These are phyloP conservation scores for Gila orcuttii DNA, from an alignment of 2,113 vertebrate genomes.

Conservation along the genomic window DNA sequence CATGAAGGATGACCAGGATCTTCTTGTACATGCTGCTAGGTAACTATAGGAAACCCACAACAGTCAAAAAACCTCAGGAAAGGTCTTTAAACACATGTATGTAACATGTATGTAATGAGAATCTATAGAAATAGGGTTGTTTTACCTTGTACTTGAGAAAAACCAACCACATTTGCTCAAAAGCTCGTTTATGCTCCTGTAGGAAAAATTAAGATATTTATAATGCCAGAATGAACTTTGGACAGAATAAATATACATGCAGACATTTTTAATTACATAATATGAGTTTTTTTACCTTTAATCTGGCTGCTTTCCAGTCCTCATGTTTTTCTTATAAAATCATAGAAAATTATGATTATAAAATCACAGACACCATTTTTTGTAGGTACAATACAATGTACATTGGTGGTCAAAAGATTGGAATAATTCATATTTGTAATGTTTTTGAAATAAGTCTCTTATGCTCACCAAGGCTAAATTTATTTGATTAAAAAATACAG, in stretches of 20 bases:
- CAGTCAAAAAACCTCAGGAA: background rate
- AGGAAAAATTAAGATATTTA: conserved; percentile 28
- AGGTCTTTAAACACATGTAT: background rate
- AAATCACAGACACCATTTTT: background rate
- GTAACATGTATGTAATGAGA: background rate
- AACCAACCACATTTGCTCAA: conserved; percentile 90
- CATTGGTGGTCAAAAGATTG: too few relatives aligned
- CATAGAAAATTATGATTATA: background rate
- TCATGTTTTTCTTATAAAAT: conserved; percentile 75
- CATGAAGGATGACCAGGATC: conserved; percentile 88
- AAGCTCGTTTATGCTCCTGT: conserved; percentile 88
- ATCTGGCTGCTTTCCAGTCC: conserved; percentile 85
- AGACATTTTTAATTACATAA: background rate
- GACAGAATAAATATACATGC: background rate
- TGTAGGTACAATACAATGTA: background rate
- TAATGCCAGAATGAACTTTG: background rate
- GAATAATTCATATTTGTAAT: too few relatives aligned
- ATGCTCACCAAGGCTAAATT: too few relatives aligned
- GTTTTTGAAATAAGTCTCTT: too few relatives aligned
- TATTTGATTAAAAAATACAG: too few relatives aligned
- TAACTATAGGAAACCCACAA: conserved; percentile 72
- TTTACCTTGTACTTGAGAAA: conserved; percentile 91
- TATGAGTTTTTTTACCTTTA: conserved; percentile 76
- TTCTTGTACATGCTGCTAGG: conserved; percentile 89
- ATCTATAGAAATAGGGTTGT: background rate